Percentiles rank a stretch among this genome's conserved stretches.
phyloP scores from a whole-genome alignment of 2,113 vertebrate species.

The Apistogramma diplotaenia region DNA sequence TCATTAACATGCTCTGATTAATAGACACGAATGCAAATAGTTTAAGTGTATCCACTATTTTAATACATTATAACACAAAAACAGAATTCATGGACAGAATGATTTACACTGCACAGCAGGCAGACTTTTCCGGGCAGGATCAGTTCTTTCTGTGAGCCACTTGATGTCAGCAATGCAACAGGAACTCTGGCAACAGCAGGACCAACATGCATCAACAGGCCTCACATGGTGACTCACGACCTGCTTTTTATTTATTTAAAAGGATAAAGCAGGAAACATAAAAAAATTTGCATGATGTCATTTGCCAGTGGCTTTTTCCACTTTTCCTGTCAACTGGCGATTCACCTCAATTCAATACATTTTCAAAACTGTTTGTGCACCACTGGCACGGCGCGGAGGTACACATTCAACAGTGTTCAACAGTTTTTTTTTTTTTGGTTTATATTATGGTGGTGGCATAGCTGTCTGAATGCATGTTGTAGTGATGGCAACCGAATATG shows the following conservation, averaged over 20 bases:
- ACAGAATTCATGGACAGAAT: not conserved
- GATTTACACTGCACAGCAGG: not conserved
- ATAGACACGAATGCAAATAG: not conserved
- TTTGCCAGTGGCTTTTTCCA: not conserved
- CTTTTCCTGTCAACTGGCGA: not conserved
- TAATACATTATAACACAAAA: not conserved
- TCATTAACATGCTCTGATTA: not conserved
- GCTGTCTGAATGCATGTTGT: not conserved
- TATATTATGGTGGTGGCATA: not conserved
- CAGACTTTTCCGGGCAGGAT: not conserved
- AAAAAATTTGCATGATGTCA: not conserved
- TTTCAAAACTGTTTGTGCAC: not conserved
- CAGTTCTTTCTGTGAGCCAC: constrained; percentile 31
- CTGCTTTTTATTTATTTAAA: not conserved
- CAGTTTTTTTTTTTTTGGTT: not conserved
- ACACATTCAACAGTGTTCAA: not conserved
- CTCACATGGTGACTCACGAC: not conserved
- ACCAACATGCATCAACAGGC: not conserved
- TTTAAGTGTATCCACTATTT: not conserved
- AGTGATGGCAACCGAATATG: not conserved
- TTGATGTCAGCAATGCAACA: constrained; percentile 31
- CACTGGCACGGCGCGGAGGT: not conserved
- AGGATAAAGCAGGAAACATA: not conserved
- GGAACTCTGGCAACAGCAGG: not conserved
- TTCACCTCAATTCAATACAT: not conserved